Base-by-base conservation (phyloP, 2,113 vertebrate genomes). In the Pygoscelis adeliae region DNA sequence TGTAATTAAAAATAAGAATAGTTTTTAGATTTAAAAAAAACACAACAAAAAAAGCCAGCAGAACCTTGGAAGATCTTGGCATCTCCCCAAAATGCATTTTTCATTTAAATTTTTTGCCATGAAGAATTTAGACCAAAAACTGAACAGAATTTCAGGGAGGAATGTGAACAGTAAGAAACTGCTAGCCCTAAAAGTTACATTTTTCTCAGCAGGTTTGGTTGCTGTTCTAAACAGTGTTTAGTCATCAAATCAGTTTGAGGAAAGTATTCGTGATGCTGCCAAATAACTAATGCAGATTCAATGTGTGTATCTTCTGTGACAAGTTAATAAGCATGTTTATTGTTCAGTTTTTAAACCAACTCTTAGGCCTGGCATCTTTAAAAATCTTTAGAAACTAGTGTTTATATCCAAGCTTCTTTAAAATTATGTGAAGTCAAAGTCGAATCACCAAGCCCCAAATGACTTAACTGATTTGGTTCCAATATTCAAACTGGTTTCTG, bases 341-440 rank as follows among this genome's bases (percentile, higher is more conserved):
- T 93, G 84, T 83, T 95, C 83, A 62, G 62, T 70, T 95, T 95
- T 88, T 70, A 93, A 95, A 83, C 44, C 81, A 84, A 55, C 83
- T 81, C 70, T 61, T 93, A 63, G 14, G 56, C 58, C 78, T 97
- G 92, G 67, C 46, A 90, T 90, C 82, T 83, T 87, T 80, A 40
- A 90, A 96, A 95, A 53, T 90, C 82, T 83, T 87, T 80, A 40
- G 86, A 96, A 95, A 49, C 8, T 27, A 30, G 58, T 61, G 66
- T 61, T 95, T 87, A 18, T 56, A 85, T 46, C n/a, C 46, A 71
- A 72, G 34, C 15, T 87, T 29, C 78, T 92, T 84, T 49, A 87
- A 84, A 83, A 71, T 55, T 36, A 59, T 58, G 25, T 42, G 52
- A 70, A 76, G 40, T 67, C 42, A 21, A 70, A 92, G 38, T 82